Conservation (phyloP, 1,140 invertebrate species). For the Pseudomyrmex pallidus region DNA sequence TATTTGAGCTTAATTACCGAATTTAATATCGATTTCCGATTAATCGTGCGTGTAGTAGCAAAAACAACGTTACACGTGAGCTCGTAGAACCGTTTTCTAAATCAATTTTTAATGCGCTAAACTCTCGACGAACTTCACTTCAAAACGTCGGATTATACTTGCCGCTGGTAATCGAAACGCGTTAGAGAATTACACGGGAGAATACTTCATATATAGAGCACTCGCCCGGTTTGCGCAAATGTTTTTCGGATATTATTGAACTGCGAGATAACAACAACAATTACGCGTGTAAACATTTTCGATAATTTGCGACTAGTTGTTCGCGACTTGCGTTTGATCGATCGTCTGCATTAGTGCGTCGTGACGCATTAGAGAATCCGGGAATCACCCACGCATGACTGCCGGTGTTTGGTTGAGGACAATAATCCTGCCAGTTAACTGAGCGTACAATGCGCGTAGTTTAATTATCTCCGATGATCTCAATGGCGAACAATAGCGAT, state of each 20-base stretch:
- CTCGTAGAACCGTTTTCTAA: constrained; percentile 7
- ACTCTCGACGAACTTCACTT: background rate
- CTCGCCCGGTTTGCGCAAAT: no score
- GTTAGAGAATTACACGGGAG: background rate
- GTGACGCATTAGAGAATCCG: background rate
- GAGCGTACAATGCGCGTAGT: constrained; percentile 57
- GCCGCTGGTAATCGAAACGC: background rate
- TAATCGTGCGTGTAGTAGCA: constrained; percentile 34
- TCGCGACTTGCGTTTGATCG: background rate
- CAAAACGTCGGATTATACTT: background rate
- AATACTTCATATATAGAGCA: background rate
- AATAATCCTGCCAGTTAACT: constrained; percentile 61
- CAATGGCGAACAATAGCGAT: constrained; percentile 41
- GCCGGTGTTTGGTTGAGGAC: constrained; percentile 43
- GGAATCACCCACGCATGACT: constrained; percentile 47
- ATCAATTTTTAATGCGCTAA: constrained; percentile 45
- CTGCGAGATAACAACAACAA: background rate
- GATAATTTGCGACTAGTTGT: constrained; percentile 7
- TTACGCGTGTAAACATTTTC: background rate
- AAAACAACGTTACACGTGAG: background rate
- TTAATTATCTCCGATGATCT: constrained; percentile 59
- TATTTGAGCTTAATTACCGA: background rate
- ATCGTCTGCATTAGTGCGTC: background rate
- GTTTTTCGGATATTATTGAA: background rate
- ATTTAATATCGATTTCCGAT: constrained; percentile 44